A percentile compares a stretch with the other conserved stretches of the same genome.
Evolutionary conservation across 2,888 invertebrate genomes (phyloP).

Genomic region (Steinernema carpocapsae): DNA sequence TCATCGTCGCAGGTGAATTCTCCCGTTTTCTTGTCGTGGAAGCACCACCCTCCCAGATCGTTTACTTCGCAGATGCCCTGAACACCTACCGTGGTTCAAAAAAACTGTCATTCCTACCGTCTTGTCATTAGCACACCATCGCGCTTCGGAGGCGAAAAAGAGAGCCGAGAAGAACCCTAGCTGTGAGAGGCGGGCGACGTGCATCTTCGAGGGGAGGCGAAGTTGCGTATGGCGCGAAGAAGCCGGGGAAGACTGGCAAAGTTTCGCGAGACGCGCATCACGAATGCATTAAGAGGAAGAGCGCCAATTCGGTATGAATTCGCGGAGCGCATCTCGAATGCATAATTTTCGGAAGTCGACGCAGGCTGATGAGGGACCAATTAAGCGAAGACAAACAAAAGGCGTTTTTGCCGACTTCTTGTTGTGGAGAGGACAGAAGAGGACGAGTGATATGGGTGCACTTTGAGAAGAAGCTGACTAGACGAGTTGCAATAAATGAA

Average conservation of each 20-base stretch:
- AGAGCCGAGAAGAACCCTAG: neutral
- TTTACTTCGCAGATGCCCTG: conserved; percentile 55
- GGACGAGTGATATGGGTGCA: neutral
- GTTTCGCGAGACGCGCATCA: no score
- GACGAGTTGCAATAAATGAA: neutral
- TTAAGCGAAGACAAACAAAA: neutral
- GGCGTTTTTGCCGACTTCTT: neutral
- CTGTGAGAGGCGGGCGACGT: neutral
- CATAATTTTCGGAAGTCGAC: neutral
- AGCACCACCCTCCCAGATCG: conserved; percentile 59
- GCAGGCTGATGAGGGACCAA: neutral
- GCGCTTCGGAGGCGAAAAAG: neutral
- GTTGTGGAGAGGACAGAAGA: neutral
- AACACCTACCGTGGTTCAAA: neutral
- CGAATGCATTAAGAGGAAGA: conserved; percentile 9
- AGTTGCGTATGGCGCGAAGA: conserved; percentile 7
- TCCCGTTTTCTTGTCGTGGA: conserved; percentile 58
- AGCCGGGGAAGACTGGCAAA: neutral
- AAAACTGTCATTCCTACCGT: conserved; percentile 8
- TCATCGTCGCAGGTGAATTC: conserved; percentile 58
- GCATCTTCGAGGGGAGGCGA: neutral
- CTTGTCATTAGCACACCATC: conserved; percentile 37
- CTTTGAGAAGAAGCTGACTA: neutral
- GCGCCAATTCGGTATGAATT: conserved; percentile 27
- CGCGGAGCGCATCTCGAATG: conserved; percentile 10